These are phyloP conservation scores for Tenthredo scrophulariae DNA, from an alignment of 2,888 invertebrate genomes.

Conservation along the genomic window DNA sequence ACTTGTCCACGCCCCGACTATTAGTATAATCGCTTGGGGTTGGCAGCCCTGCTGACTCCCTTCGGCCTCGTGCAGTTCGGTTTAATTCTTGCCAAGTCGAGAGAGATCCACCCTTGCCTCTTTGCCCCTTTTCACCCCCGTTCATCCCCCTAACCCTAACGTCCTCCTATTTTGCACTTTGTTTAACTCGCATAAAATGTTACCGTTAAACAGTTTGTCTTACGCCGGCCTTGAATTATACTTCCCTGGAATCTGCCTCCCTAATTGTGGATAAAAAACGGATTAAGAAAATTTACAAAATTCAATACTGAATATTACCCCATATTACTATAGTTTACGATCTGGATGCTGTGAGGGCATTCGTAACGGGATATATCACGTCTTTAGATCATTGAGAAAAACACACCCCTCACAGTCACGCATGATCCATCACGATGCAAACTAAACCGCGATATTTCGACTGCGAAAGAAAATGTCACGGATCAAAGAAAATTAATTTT, in stretches of 20 bases:
- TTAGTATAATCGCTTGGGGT: constrained; percentile 75
- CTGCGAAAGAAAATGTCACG: no score
- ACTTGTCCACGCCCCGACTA: constrained; percentile 72
- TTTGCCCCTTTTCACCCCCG: constrained; percentile 58
- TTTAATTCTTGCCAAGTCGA: constrained; percentile 75
- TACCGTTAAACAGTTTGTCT: constrained; percentile 37
- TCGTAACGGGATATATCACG: no score
- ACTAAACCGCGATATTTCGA: no score
- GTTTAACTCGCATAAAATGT: constrained; percentile 56
- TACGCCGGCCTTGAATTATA: constrained; percentile 3
- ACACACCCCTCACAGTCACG: no score
- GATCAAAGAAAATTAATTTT: no score
- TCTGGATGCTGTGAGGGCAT: no score
- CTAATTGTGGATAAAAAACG: not conserved
- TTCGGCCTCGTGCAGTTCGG: constrained; percentile 65
- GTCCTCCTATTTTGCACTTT: constrained; percentile 60
- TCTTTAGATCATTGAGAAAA: no score
- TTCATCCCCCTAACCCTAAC: constrained; percentile 48
- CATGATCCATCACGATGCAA: no score
- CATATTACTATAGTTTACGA: no score
- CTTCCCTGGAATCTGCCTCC: not conserved
- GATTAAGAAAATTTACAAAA: not conserved
- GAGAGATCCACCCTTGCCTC: constrained; percentile 51
- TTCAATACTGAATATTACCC: not conserved
- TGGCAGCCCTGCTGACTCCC: constrained; percentile 63